Base-by-base conservation (phyloP, 2,888 invertebrate genomes). In the Campoplex capitator region DNA sequence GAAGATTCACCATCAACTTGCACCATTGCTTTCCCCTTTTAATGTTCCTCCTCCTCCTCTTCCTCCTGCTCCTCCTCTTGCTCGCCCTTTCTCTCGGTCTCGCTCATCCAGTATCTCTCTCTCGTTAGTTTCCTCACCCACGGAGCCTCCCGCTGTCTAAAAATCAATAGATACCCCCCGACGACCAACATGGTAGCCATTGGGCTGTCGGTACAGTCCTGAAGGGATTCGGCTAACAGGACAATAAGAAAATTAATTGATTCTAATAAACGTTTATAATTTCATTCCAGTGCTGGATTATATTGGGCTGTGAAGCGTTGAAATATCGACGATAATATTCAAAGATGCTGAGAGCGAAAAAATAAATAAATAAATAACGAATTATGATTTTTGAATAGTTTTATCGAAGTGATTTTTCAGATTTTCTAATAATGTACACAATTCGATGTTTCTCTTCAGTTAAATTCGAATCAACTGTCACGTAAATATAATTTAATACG, bases 141-240 rank as follows among this genome's bases (percentile, higher is more conserved):
- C 89, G 88, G 90, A 82, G 89, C 88, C 90, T 91, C 89, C 89
- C 90, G 89, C 90, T 88, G 89, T 89, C 90, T 91, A 91, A 93
- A 93, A 93, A 93, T 93, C 93, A 93, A 93, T 93, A 93, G 91
- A 86, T 91, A 90, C 90, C 89, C 90, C 81, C 74, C 91, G 91
- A 90, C 91, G 91, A 89, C 87, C 88, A 84, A 89, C 88, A 88
- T 83, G 84, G 86, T 88, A 88, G 89, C 86, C 88, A 88, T 90
- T 89, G 90, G 88, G 89, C 86, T 87, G 83, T 88, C 82, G 88
- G 78, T 77, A 78, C 89, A 88, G 87, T 89, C 83, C 86, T 84
- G 86, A 81, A 88, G 58, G 45, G 76, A 85, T 81, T 51, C 58
- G 28, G 70, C 23, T 18, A 28, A 71, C 42, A 48, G 45, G 23